These are phyloP conservation scores for Hozukius guyotensis DNA, from an alignment of 2,797 vertebrate genomes.

Conservation along the genomic window DNA sequence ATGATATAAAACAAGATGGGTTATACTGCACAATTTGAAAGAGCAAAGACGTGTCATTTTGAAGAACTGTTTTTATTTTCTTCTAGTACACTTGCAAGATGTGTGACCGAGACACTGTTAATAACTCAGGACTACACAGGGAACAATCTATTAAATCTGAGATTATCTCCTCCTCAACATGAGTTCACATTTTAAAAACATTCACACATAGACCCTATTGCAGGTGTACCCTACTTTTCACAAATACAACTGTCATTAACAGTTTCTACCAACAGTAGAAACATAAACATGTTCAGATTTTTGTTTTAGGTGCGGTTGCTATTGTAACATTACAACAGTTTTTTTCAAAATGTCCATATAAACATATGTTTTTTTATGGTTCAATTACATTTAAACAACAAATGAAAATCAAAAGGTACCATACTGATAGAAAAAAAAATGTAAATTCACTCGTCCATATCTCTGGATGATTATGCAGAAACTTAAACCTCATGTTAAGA, in stretches of 20 bases:
- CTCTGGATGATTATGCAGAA: not conserved
- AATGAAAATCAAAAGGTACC: not conserved
- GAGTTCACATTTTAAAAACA: conserved; percentile 49
- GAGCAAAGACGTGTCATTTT: conserved; percentile 9
- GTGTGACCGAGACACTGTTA: conserved; percentile 47
- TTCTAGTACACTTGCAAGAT: conserved; percentile 55
- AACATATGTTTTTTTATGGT: not conserved
- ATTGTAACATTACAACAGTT: not conserved
- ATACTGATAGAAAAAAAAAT: not conserved
- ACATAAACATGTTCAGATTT: conserved; percentile 24
- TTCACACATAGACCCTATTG: conserved; percentile 32
- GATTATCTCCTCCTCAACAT: conserved; percentile 12
- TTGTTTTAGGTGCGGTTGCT: not conserved
- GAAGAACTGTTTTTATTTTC: conserved; percentile 54
- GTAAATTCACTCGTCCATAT: not conserved
- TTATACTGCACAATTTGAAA: not conserved
- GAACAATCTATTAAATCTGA: conserved; percentile 21
- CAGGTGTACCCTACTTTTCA: conserved; percentile 30
- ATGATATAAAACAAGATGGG: not conserved
- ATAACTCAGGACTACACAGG: conserved; percentile 38
- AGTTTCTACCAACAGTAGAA: conserved; percentile 48
- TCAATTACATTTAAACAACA: conserved; percentile 20
- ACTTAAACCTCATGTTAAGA: conserved; percentile 6
- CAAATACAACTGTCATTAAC: conserved; percentile 28
- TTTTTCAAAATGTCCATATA: not conserved